Base-by-base conservation (phyloP, 2,888 invertebrate species). In the Podotricha telesiphe region DNA sequence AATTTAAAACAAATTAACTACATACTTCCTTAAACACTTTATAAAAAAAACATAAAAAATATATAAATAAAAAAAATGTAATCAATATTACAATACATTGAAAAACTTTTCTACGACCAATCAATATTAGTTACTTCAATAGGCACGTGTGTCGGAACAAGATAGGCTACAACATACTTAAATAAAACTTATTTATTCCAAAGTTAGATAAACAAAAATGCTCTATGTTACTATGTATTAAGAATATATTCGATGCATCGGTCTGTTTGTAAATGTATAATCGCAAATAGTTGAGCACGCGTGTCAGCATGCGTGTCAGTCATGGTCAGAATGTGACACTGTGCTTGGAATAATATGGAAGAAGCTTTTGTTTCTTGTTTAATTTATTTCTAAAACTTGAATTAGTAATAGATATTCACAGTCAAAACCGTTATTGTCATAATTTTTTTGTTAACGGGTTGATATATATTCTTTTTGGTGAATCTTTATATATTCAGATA, bases 291-390 rank as follows among this genome's bases (percentile, higher is more conserved):
- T 68, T 64, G 50, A 45, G 63, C 50, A 50, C 56, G 73, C 74
- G 72, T 76, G 76, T 66, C 75, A 78, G 79, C 78, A 79, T 78
- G 80, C 76, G 51, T 74, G 74, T 77, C 76, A 78, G 63, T 72
- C 71, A 78, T 78, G 79, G 79, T 79, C 79, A 80, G 81, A 81
- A 75, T 77, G 80, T 76, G 67, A 74, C 72, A 73, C 70, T 69
- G 65, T 69, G 65, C 74, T 53, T 66, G 68, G 48, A 74, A 74
- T 76, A 73, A 65, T 79, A 75, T 75, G 78, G 82, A 83, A 74
- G 69, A 22, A 76, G 76, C 71, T 80, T 78, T 68, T 71, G 22
- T 19, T 51, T 37, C 17, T 8, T 4, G 5, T 15, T 51, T 7
- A 51, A n/a, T 53, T 53, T 22, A n/a, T 53, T 53, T 6, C 15